A percentile compares a stretch with the other conserved stretches of the same genome.
These are phyloP conservation scores for Darevskia mixta DNA, from an alignment of 2,797 vertebrate species.

Conservation along the genomic window DNA sequence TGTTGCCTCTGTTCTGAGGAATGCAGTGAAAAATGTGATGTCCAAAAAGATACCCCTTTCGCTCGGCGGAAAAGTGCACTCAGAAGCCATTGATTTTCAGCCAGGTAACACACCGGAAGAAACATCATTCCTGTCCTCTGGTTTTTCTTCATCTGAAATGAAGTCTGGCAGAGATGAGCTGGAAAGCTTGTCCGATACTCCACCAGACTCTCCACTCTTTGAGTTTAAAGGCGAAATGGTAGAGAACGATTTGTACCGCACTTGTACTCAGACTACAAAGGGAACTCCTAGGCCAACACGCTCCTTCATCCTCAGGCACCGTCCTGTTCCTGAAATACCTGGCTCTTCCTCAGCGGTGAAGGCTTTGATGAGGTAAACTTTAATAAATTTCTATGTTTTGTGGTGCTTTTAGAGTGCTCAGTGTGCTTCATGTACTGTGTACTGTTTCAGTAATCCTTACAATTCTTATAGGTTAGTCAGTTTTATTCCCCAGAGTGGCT, in stretches of 20 bases:
- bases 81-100: constrained; percentile 52
- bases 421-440: accelerated
- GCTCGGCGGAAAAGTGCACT: constrained; percentile 47
- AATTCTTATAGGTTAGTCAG: neutral
- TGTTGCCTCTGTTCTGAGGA: constrained; percentile 35
- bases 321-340: constrained; percentile 92
- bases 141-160: constrained; percentile 69
- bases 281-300: constrained; percentile 75
- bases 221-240: constrained; percentile 87
- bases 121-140: constrained; percentile 20
- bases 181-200: constrained; percentile 64
- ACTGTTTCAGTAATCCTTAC: accelerated
- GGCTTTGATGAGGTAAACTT: constrained; percentile 82
- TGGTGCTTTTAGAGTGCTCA: neutral
- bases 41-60: constrained; percentile 5
- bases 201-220: constrained; percentile 41
- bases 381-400: neutral
- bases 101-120: constrained; percentile 35
- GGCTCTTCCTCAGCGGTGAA: constrained; percentile 51
- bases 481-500: too few relatives aligned
- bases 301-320: constrained; percentile 90
- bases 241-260: constrained; percentile 89
- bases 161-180: constrained; percentile 56
- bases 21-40: constrained; percentile 12
- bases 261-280: constrained; percentile 31